These are phyloP conservation scores for Brachylomia viminalis DNA, from an alignment of 2,888 invertebrate species.

Conservation along the genomic window DNA sequence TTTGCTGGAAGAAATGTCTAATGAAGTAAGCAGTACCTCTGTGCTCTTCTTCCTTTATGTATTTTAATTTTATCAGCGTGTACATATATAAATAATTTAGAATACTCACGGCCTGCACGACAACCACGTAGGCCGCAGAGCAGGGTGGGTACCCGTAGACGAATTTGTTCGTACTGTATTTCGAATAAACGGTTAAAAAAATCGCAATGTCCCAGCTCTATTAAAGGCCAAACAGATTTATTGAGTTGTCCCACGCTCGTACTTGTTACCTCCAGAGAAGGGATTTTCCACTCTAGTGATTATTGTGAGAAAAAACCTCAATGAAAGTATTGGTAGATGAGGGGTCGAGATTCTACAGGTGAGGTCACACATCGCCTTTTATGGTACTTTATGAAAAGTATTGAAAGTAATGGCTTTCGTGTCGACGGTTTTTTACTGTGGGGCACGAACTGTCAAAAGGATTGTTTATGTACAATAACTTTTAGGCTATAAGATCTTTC, in stretches of 20 bases:
- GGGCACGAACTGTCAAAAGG: background rate
- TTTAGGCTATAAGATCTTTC: too few species aligned
- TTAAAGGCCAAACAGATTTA: conserved; percentile 65
- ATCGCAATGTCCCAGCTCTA: conserved; percentile 51
- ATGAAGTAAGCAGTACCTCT: background rate
- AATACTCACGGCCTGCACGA: background rate
- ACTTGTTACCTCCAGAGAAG: conserved; percentile 65
- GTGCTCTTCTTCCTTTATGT: background rate
- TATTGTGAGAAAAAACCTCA: conserved; percentile 64
- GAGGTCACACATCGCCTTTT: conserved; percentile 55
- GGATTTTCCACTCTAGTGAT: conserved; percentile 65
- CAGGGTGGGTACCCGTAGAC: background rate
- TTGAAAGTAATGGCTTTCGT: conserved; percentile 51
- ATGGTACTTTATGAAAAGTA: conserved; percentile 57
- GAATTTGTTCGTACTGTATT: background rate
- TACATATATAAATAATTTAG: background rate
- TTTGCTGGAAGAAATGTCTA: background rate
- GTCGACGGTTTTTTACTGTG: background rate
- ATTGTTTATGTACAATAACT: conserved; percentile 18
- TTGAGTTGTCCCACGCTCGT: conserved; percentile 66
- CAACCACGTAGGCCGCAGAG: background rate
- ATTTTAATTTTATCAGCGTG: background rate
- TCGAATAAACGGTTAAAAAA: conserved; percentile 13
- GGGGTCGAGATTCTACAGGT: conserved; percentile 60
- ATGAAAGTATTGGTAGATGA: conserved; percentile 65